Conservation (phyloP, 2,113 vertebrate species). For the Ptyas mucosa region DNA sequence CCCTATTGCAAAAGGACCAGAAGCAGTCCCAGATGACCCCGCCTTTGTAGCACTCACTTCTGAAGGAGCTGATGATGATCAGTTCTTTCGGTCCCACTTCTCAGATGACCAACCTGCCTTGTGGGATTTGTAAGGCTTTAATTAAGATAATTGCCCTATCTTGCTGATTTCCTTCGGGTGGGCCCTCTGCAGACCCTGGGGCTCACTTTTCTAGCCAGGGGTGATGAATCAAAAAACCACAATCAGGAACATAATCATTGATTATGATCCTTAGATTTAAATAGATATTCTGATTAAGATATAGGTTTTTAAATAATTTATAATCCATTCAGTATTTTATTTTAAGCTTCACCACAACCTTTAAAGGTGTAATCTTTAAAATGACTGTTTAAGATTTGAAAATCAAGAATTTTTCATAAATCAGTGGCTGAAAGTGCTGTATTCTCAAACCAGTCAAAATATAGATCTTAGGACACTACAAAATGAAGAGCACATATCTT, state of each 20-base stretch:
- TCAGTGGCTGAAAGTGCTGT: not conserved
- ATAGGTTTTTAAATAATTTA: not conserved
- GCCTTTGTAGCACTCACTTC: not conserved
- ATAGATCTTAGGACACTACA: not conserved
- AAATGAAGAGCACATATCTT: not conserved
- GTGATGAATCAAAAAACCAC: not conserved
- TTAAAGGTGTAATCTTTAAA: not conserved
- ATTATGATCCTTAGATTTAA: not conserved
- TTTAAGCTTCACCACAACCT: not conserved
- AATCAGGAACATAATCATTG: not conserved
- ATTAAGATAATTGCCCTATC: not conserved
- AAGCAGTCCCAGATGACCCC: not conserved
- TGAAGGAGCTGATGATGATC: not conserved
- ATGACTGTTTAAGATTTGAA: not conserved
- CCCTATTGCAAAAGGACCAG: not conserved
- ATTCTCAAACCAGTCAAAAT: not conserved
- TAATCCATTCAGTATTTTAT: not conserved
- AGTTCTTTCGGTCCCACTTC: not conserved
- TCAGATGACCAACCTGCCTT: not conserved
- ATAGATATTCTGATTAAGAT: not conserved
- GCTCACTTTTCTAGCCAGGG: not conserved
- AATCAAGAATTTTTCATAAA: not conserved
- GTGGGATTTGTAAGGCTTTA: not conserved
- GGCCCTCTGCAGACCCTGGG: not conserved
- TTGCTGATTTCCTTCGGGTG: not conserved